These are phyloP conservation scores for Tetragonula carbonaria DNA, from an alignment of 2,888 invertebrate genomes.

Conservation along the genomic window DNA sequence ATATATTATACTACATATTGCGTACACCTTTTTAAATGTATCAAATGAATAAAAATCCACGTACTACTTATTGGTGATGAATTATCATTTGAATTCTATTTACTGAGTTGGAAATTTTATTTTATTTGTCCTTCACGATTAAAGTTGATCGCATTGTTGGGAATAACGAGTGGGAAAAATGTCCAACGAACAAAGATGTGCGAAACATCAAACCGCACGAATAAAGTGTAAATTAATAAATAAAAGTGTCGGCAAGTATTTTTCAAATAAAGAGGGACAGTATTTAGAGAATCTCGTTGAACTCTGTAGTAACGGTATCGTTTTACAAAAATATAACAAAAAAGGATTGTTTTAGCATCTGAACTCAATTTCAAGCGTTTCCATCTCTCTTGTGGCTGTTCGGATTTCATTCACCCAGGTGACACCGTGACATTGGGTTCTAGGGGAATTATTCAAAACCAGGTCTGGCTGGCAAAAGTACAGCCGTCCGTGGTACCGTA, in stretches of 20 bases:
- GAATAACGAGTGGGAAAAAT: not conserved
- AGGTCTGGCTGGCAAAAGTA: slow-evolving; percentile 80
- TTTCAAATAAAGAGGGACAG: not conserved
- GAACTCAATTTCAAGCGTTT: slow-evolving; percentile 55
- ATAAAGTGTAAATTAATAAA: not conserved
- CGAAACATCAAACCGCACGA: not conserved
- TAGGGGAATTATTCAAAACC: slow-evolving; percentile 76
- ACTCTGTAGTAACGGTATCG: not conserved
- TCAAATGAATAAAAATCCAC: no score
- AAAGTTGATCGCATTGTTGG: not conserved
- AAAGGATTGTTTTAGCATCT: slow-evolving; percentile 42
- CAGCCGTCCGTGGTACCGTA: slow-evolving; percentile 78
- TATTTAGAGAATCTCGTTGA: not conserved
- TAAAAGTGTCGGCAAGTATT: not conserved
- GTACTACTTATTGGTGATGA: no score
- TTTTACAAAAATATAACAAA: slow-evolving; percentile 10
- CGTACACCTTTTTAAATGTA: no score
- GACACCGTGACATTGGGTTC: slow-evolving; percentile 73
- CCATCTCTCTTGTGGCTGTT: slow-evolving; percentile 53
- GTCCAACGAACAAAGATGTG: not conserved
- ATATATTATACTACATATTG: no score
- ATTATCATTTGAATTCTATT: no score
- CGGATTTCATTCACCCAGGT: slow-evolving; percentile 73
- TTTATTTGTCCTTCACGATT: not conserved
- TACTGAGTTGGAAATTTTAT: no score